Percentiles rank a stretch among this genome's conserved stretches.
Evolutionary conservation across 2,888 invertebrate genomes (phyloP).

Genomic region (Heterodera filipjevi): DNA sequence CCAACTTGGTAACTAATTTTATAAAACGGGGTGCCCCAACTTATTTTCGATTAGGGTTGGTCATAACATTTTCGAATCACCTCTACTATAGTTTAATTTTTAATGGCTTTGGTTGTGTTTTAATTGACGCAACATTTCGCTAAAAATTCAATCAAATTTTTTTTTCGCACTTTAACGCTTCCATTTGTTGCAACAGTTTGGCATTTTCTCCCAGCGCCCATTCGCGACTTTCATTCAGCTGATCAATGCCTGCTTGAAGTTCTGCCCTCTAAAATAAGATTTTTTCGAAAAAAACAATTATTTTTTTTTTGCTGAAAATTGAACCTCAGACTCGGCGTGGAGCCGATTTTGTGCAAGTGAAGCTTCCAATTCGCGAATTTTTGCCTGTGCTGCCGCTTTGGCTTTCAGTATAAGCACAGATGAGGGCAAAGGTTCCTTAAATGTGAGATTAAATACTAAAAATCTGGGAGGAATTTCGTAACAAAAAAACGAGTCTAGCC

Average conservation of each 20-base stretch:
- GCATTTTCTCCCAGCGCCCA: constrained; percentile 61
- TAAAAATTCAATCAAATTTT: background rate
- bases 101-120: too few species aligned
- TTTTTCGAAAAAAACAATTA: background rate
- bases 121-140: too few species aligned
- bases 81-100: too few species aligned
- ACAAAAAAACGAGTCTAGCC: too few species aligned
- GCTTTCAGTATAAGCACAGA: constrained; percentile 46
- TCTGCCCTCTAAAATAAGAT: constrained; percentile 44
- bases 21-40: too few species aligned
- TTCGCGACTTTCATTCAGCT: constrained; percentile 54
- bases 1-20: too few species aligned
- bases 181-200: constrained; percentile 52
- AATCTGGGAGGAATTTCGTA: too few species aligned
- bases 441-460: background rate
- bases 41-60: too few species aligned
- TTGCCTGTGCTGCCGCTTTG: constrained; percentile 52
- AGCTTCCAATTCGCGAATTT: constrained; percentile 57
- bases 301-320: too few species aligned
- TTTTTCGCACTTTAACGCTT: constrained; percentile 40
- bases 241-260: constrained; percentile 50
- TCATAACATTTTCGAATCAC: too few species aligned
- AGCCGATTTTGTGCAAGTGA: constrained; percentile 5
- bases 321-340: constrained; percentile 27
- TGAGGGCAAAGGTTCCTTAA: background rate